Percentiles rank a stretch among this genome's conserved stretches.
Conservation (phyloP, 2,113 vertebrate genomes). For the Gallinago undulata region DNA sequence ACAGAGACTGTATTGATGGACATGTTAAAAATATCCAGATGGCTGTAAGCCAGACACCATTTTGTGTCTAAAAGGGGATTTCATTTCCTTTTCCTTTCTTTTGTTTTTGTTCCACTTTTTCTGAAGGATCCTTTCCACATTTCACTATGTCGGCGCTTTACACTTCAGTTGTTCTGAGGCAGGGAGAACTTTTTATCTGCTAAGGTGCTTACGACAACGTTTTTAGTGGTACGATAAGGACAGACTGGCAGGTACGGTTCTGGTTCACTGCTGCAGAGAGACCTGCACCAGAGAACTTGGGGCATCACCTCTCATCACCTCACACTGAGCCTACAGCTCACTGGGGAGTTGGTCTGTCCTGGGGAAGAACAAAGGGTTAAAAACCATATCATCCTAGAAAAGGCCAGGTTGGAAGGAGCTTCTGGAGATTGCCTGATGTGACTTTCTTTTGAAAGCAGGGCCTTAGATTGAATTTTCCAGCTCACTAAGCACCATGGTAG, state of each 20-base stretch:
- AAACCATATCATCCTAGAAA: neutral
- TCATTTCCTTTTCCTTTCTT: constrained; percentile 41
- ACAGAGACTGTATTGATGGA: constrained; percentile 35
- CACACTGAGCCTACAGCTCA: neutral
- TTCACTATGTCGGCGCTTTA: accelerated
- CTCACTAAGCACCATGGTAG: neutral
- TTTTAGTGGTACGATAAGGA: neutral
- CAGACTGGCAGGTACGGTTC: neutral
- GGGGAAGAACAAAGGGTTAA: neutral
- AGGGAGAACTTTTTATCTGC: neutral
- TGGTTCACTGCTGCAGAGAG: neutral
- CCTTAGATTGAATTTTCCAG: neutral
- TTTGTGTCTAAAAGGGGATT: constrained; percentile 28
- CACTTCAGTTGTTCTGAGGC: neutral
- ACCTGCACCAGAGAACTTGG: neutral
- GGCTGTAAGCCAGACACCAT: constrained; percentile 41
- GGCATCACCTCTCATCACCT: neutral
- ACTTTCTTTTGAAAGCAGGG: neutral
- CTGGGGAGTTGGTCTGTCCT: neutral
- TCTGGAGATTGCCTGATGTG: neutral
- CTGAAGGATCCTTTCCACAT: neutral
- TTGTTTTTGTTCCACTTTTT: neutral
- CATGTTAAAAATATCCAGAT: constrained; percentile 38
- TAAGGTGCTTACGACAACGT: neutral
- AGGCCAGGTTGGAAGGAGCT: neutral